These are phyloP conservation scores for Haliclona indistincta DNA, from an alignment of 37 sponge, comb jelly and placozoan genomes.

Conservation along the genomic window DNA sequence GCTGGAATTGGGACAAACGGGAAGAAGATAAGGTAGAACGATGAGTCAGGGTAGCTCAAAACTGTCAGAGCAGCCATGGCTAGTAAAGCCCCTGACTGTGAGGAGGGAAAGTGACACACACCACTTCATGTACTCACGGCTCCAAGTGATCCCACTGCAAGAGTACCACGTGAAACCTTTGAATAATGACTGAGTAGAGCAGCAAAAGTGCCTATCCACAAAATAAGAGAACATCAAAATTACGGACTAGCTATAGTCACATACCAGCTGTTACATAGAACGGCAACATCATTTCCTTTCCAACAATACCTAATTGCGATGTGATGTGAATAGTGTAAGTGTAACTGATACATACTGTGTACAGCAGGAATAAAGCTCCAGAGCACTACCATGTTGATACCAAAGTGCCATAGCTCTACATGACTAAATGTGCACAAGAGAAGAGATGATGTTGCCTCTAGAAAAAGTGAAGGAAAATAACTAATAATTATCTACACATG, in stretches of 20 bases:
- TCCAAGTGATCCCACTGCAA: slow-evolving; percentile 38
- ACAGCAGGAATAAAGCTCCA: slow-evolving; percentile 60
- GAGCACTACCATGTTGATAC: slow-evolving; percentile 71
- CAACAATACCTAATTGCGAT: not conserved
- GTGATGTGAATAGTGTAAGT: not conserved
- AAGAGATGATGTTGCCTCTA: not conserved
- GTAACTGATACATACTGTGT: not conserved
- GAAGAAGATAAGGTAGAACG: slow-evolving; percentile 56
- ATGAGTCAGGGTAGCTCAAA: slow-evolving; percentile 32
- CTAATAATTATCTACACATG: not conserved
- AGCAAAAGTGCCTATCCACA: slow-evolving; percentile 43
- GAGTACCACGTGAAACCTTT: slow-evolving; percentile 1
- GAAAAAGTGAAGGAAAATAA: not conserved
- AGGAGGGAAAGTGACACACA: not conserved
- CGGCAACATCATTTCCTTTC: not conserved
- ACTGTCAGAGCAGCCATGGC: slow-evolving; percentile 40
- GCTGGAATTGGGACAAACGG: slow-evolving; percentile 77
- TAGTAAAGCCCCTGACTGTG: slow-evolving; percentile 65
- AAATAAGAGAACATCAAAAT: not conserved
- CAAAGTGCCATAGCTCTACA: slow-evolving; percentile 56
- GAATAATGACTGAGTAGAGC: slow-evolving; percentile 29
- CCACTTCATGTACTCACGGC: slow-evolving; percentile 35
- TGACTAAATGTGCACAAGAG: slow-evolving; percentile 69
- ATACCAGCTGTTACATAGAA: slow-evolving; percentile 35
- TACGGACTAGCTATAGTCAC: not conserved